Base-by-base conservation (phyloP, 2,113 vertebrate species). In the Ceyx melanurus region DNA sequence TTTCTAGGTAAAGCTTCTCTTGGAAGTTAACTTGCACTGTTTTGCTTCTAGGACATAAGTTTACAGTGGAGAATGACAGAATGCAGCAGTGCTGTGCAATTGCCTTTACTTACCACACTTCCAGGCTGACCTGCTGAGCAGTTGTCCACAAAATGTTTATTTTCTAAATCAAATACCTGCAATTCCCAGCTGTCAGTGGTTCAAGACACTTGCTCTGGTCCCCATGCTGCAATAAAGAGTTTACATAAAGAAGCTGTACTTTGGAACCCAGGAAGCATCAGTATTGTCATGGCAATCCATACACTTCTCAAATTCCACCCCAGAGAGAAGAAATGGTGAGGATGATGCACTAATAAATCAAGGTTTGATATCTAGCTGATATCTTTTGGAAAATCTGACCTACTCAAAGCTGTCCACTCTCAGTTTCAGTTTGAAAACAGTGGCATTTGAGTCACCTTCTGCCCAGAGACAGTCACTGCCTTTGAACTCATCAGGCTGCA, bases 401-500 rank as follows among this genome's bases (percentile, higher is more conserved):
- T 86, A 60, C 8, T 90, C 53, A 16, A 71, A 74, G 16, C 73
- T 0, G 0, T 64, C 21, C 0, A 1, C 25, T 66, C 22, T 83
- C 17, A 43, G 48, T 20, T 74, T 89, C 16, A 40, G 42, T 73
- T 89, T 82, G 65, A 61, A 82, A 80, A 60, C 56, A 46, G 46
- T 77, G 64, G 9, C 2, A 0, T 51, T 92, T 86, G 78, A 94
- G 84, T 96, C 82, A 83, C 75, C 78, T 93, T 92, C 68, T 94
- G 81, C 87, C 45, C 91, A 60, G 87, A 79, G 81, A 66, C n/a
- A 89, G 62, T 77, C 64, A 13, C 71, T 89, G 51, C 35, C 78
- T 95, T 93, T 93, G 64, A 87, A 83, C 51, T 68, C 57, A 45
- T 60, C 45, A 61, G 65, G n/a, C 35, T 86, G 58, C 18, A 22